phyloP scores from a whole-genome alignment of 2,888 invertebrate species.

The Spilarctia lutea region DNA sequence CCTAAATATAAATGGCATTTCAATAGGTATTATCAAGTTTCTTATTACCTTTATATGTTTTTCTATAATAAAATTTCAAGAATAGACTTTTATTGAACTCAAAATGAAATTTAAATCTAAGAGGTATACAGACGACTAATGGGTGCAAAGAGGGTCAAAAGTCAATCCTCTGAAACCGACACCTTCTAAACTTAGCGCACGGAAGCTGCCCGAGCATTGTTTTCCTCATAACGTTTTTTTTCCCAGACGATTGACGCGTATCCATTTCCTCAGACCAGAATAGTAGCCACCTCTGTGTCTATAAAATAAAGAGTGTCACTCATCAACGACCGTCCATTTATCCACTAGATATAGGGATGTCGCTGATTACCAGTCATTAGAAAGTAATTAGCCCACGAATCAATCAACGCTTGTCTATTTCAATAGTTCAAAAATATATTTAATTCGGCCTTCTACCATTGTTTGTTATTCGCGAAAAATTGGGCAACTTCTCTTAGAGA shows the following conservation, averaged over 20 bases:
- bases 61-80: no score
- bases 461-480: constrained; percentile 60
- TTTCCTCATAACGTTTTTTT: constrained; percentile 72
- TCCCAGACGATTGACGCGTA: constrained; percentile 81
- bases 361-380: constrained; percentile 83
- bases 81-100: constrained; percentile 24
- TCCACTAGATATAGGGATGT: constrained; percentile 74
- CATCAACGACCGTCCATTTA: constrained; percentile 72
- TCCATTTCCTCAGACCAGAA: constrained; percentile 82
- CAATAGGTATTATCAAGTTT: background rate
- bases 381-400: constrained; percentile 83
- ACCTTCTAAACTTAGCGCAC: constrained; percentile 74
- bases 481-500: constrained; percentile 33
- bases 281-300: constrained; percentile 70
- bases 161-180: constrained; percentile 65
- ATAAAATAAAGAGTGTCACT: constrained; percentile 85
- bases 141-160: constrained; percentile 46
- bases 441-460: constrained; percentile 54
- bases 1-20: background rate
- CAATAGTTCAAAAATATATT: constrained; percentile 73
- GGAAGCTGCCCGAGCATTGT: constrained; percentile 74
- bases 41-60: no score
- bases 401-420: constrained; percentile 79
- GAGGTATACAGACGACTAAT: constrained; percentile 15
- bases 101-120: constrained; percentile 8